Evolutionary conservation across 2,113 vertebrate genomes (phyloP), one percentile per base, ranked within the genome.

Genomic region (Cyphotilapia sp.): DNA sequence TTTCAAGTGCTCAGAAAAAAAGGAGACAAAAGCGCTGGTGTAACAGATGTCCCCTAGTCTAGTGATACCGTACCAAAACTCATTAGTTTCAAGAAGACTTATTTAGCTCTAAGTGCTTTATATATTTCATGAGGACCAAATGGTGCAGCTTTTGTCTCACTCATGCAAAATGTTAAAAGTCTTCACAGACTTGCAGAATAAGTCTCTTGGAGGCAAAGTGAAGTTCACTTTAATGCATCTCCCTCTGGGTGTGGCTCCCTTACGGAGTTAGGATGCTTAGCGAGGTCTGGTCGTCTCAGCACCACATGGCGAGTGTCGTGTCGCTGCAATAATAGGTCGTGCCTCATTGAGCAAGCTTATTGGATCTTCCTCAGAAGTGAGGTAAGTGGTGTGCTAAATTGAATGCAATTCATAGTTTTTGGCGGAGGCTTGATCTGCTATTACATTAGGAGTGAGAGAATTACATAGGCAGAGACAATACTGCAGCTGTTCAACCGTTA

Each of bases 321-420:
- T 90, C 61, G 47, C 85, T 84, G 87, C 85, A 88, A 93, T 96
- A 94, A 95, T 95, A 90, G 82, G 94, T 81, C 2, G 85, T 61
- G 94, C 92, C 95, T 96, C 95, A 96, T 94, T 95, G 95, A 95
- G 91, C 95, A 92, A 91, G 86, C 92, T 95, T 94, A 96, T 97
- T 96, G 94, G 94, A 93, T 96, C 93, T 94, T 93, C 93, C 81
- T 94, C 88, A 89, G 91, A 94, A 92, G 91, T 95, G 89, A 91
- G 85, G 69, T 94, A 94, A 95, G 93, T 94, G 91, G 91, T 94
- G 93, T 93, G 94, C 93, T 92, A 95, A 94, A 95, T 93, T 89
- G 90, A 95, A 93, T 82, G 90, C 91, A 80, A 87, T 95, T 93
- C 91, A 91, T 92, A 87, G 88, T 93, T 95, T 91, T 91, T 86